Conservation (phyloP, 2,888 invertebrate genomes). For the Ochlodes sylvanus region DNA sequence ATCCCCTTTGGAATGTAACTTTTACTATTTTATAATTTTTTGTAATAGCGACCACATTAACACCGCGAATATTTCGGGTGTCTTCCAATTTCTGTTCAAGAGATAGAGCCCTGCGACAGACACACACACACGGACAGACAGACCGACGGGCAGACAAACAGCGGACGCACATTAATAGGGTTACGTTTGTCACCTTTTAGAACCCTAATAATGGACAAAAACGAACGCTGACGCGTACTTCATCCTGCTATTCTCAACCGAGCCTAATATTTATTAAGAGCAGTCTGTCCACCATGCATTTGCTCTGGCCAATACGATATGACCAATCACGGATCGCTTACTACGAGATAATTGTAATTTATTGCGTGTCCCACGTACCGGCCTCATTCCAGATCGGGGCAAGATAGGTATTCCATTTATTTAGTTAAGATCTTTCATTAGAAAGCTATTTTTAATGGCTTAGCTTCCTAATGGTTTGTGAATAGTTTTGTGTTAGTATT, state of each 20-base stretch:
- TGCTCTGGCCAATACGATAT: slow-evolving; percentile 19
- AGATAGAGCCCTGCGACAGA: too few species aligned
- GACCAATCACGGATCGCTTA: slow-evolving; percentile 31
- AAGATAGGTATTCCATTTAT: slow-evolving; percentile 29
- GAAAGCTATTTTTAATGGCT: neutral
- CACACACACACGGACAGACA: too few species aligned
- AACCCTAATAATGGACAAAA: slow-evolving; percentile 6
- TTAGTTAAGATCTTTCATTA: slow-evolving; percentile 33
- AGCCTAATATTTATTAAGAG: slow-evolving; percentile 19
- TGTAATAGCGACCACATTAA: too few species aligned
- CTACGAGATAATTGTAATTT: slow-evolving; percentile 34
- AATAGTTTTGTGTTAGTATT: too few species aligned
- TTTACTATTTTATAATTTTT: too few species aligned
- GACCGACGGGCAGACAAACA: too few species aligned
- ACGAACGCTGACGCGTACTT: neutral
- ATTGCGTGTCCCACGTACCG: slow-evolving; percentile 20
- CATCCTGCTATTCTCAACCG: slow-evolving; percentile 6
- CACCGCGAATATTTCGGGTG: too few species aligned
- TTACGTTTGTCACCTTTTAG: too few species aligned
- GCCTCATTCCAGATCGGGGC: slow-evolving; percentile 26
- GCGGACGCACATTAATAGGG: too few species aligned
- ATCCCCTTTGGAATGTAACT: too few species aligned
- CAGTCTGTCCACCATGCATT: slow-evolving; percentile 14
- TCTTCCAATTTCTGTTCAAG: too few species aligned
- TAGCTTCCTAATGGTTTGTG: neutral